These are phyloP conservation scores for Trichosurus vulpecula DNA, from an alignment of 2,797 vertebrate species.

Conservation along the genomic window DNA sequence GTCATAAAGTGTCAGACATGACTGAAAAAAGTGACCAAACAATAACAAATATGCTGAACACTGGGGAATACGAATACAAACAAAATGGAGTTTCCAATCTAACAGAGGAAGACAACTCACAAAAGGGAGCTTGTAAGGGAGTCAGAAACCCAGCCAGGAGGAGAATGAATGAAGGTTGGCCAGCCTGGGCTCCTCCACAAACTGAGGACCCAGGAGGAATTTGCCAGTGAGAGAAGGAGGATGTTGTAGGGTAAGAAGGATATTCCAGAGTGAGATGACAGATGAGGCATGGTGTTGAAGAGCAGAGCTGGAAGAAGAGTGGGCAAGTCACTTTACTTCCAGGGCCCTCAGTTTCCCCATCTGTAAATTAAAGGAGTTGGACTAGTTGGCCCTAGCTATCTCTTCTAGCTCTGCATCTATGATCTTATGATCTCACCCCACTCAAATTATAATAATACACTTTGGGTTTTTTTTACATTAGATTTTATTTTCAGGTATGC, in stretches of 20 bases:
- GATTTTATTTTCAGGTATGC: not conserved
- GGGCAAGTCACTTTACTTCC: not conserved
- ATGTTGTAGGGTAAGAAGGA: too few relatives aligned
- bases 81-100: too few relatives aligned
- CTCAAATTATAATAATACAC: too few relatives aligned
- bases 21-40: not conserved
- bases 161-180: too few relatives aligned
- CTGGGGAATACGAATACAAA: too few relatives aligned
- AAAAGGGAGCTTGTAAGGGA: not conserved
- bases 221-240: not conserved
- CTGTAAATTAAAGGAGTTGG: not conserved
- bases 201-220: not conserved
- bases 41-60: too few relatives aligned
- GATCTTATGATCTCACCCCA: not conserved
- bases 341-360: too few relatives aligned
- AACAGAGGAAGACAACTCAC: not conserved
- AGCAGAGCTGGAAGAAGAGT: too few relatives aligned
- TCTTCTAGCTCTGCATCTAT: not conserved
- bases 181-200: not conserved
- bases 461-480: too few relatives aligned
- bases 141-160: too few relatives aligned
- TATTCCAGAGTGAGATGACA: not conserved
- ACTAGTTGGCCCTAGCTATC: not conserved
- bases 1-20: not conserved
- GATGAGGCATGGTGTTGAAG: not conserved